These are phyloP conservation scores for Dromococcyx pavoninus DNA, from an alignment of 2,797 vertebrate genomes.

Conservation along the genomic window DNA sequence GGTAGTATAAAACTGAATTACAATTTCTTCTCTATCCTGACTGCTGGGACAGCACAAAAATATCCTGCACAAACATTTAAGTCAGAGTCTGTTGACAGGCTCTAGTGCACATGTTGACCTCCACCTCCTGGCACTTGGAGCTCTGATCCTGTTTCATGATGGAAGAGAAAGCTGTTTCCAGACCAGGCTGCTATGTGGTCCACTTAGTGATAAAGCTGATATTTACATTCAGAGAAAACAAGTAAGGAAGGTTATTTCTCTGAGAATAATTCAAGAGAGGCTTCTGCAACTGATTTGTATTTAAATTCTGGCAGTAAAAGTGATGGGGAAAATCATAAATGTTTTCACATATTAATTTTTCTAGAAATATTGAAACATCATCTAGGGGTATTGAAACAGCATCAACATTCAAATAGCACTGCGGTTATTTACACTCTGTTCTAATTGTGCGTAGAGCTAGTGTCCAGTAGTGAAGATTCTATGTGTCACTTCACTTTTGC, in stretches of 20 bases:
- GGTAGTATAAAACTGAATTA: neutral
- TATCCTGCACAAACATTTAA: neutral
- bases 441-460: neutral
- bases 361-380: neutral
- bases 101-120: neutral
- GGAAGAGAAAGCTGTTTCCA: neutral
- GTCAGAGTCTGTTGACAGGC: neutral
- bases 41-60: neutral
- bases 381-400: neutral
- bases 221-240: conserved; percentile 59
- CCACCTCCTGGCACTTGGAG: neutral
- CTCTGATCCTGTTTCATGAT: conserved; percentile 6
- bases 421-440: neutral
- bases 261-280: conserved; percentile 27
- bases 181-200: conserved; percentile 29
- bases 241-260: conserved; percentile 22
- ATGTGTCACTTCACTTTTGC: neutral
- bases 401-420: neutral
- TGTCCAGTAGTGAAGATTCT: neutral
- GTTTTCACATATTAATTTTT: conserved; percentile 21
- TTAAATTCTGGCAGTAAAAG: conserved; percentile 5
- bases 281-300: conserved; percentile 54
- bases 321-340: neutral
- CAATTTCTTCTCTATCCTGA: neutral
- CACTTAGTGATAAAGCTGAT: conserved; percentile 39